These are phyloP conservation scores for Latheticus oryzae DNA, from an alignment of 2,888 invertebrate species.

Conservation along the genomic window DNA sequence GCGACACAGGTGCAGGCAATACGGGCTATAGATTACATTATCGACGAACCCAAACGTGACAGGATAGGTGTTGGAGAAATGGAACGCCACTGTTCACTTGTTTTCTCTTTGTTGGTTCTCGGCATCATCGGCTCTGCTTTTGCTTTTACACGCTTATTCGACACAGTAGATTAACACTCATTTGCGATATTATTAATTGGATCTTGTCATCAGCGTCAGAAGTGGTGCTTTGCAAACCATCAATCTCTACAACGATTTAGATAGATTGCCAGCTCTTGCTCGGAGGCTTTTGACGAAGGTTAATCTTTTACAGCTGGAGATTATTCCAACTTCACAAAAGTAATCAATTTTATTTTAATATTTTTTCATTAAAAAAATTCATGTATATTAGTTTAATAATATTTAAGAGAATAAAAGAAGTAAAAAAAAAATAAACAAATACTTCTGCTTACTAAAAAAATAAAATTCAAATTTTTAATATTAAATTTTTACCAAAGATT, in stretches of 20 bases:
- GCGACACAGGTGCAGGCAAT: constrained; percentile 47
- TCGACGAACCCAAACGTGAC: constrained; percentile 54
- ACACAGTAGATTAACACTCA: constrained; percentile 50
- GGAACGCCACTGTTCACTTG: constrained; percentile 21
- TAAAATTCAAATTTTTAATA: no score
- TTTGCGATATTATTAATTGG: constrained; percentile 55
- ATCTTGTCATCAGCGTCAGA: constrained; percentile 54
- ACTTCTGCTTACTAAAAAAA: no score
- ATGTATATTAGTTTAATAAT: no score
- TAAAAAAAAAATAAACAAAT: no score
- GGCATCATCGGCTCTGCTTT: constrained; percentile 27
- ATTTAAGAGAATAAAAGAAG: no score
- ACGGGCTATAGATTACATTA: constrained; percentile 58
- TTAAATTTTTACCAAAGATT: no score
- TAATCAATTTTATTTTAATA: no score
- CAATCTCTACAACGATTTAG: constrained; percentile 45
- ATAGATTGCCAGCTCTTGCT: constrained; percentile 21
- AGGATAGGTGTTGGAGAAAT: constrained; percentile 20
- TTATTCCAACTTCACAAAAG: constrained; percentile 1
- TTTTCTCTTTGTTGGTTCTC: constrained; percentile 27
- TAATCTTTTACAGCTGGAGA: constrained; percentile 2
- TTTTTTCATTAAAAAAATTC: no score
- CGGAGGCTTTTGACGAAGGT: background rate
- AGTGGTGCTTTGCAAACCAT: constrained; percentile 51
- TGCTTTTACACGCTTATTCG: constrained; percentile 50